A percentile compares a stretch with the other conserved stretches of the same genome.
These are phyloP conservation scores for Heliconius eleuchia DNA, from an alignment of 1,140 invertebrate species.

Conservation along the genomic window DNA sequence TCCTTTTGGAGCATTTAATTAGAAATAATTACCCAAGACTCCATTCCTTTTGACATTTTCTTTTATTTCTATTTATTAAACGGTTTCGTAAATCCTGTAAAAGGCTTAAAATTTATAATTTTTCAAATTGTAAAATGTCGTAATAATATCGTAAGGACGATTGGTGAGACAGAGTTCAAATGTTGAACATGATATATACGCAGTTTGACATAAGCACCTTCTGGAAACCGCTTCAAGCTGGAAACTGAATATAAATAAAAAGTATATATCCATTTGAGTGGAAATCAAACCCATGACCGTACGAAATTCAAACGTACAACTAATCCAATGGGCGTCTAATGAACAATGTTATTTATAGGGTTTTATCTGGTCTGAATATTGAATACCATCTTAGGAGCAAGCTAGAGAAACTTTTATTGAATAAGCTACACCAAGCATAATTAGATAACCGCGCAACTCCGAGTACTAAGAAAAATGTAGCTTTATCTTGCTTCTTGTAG, in stretches of 20 bases:
- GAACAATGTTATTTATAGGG: not conserved
- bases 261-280: too few relatives aligned
- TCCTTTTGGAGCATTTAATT: not conserved
- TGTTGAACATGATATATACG: too few relatives aligned
- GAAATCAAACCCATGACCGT: too few relatives aligned
- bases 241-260: too few relatives aligned
- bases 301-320: not conserved
- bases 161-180: too few relatives aligned
- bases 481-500: not conserved
- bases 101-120: not conserved
- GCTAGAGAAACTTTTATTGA: constrained; percentile 6
- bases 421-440: constrained; percentile 6
- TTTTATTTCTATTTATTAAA: not conserved
- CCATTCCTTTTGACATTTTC: not conserved
- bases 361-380: constrained; percentile 5
- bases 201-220: too few relatives aligned
- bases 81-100: not conserved
- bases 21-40: constrained; percentile 2
- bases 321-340: not conserved
- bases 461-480: not conserved
- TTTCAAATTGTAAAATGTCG: too few relatives aligned
- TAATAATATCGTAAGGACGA: too few relatives aligned
- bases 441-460: not conserved
- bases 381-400: not conserved
- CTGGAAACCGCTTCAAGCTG: too few relatives aligned